A percentile compares a stretch with the other conserved stretches of the same genome.
These are phyloP conservation scores for Tridacna crocea DNA, from an alignment of 2,888 invertebrate species.

Conservation along the genomic window DNA sequence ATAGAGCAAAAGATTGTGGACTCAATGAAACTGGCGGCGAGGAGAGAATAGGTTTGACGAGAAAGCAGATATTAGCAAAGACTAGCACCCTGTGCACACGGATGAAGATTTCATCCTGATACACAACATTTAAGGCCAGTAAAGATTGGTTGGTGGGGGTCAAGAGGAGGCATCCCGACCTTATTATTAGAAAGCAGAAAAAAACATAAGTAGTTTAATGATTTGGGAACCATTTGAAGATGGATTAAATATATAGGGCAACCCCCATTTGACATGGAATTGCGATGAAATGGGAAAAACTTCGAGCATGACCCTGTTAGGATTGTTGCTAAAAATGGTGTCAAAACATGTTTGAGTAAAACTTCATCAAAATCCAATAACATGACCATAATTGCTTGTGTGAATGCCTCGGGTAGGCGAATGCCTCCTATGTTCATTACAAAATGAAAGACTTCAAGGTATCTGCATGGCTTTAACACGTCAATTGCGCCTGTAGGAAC, in stretches of 20 bases:
- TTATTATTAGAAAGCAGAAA: slow-evolving; percentile 41
- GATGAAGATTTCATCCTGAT: slow-evolving; percentile 23
- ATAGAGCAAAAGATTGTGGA: slow-evolving; percentile 43
- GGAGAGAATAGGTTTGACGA: slow-evolving; percentile 47
- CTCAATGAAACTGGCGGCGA: slow-evolving; percentile 35
- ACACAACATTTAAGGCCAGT: slow-evolving; percentile 33
- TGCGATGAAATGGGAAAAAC: slow-evolving; percentile 29
- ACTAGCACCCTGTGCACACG: slow-evolving; percentile 29
- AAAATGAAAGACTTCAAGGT: slow-evolving; percentile 31
- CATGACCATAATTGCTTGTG: slow-evolving; percentile 42
- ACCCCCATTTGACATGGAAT: slow-evolving; percentile 34
- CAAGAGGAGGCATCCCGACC: slow-evolving; percentile 36
- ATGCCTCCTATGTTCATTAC: slow-evolving; percentile 60
- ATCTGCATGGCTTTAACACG: neutral
- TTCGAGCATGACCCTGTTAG: slow-evolving; percentile 31
- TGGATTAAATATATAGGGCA: no score
- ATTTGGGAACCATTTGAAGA: no score
- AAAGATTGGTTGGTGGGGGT: slow-evolving; percentile 46
- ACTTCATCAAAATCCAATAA: slow-evolving; percentile 31
- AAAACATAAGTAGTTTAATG: slow-evolving; percentile 29
- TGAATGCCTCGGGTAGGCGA: slow-evolving; percentile 25
- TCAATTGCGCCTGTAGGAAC: neutral
- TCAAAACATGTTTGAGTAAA: slow-evolving; percentile 29
- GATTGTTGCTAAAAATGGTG: slow-evolving; percentile 7
- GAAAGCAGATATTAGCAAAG: slow-evolving; percentile 33